Percentiles rank a stretch among this genome's conserved stretches.
Conservation (phyloP, 1,140 invertebrate genomes). For the Lucilia cuprina region DNA sequence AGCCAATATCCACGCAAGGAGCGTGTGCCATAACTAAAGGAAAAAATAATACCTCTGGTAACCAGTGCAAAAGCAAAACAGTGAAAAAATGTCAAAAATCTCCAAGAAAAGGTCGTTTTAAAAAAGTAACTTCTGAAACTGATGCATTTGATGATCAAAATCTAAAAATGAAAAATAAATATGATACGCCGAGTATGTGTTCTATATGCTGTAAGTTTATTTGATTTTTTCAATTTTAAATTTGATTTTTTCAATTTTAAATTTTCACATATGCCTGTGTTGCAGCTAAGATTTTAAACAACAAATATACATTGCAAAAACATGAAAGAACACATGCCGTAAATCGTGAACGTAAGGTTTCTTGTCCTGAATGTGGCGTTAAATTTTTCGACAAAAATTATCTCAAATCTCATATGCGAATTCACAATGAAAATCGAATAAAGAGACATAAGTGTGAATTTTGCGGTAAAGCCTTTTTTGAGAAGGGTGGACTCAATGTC, state of each 20-base stretch:
- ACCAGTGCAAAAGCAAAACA: background rate
- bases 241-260: background rate
- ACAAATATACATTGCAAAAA: background rate
- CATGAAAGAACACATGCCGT: constrained; percentile 19
- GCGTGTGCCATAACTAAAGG: background rate
- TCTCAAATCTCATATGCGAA: background rate
- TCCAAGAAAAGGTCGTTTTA: no score
- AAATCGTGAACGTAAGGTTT: background rate
- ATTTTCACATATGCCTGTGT: background rate
- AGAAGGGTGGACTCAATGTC: constrained; percentile 8
- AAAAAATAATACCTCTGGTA: background rate
- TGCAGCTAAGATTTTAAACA: background rate
- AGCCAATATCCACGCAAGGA: background rate
- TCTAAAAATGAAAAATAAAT: background rate
- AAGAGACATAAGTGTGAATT: constrained; percentile 24
- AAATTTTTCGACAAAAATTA: constrained; percentile 13
- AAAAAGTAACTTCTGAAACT: no score
- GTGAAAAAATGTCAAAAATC: background rate
- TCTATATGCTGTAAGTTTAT: background rate
- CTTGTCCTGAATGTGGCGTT: constrained; percentile 1
- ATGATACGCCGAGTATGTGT: background rate
- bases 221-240: background rate
- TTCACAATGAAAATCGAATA: constrained; percentile 25
- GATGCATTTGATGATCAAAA: no score
- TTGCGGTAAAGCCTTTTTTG: constrained; percentile 30